A percentile compares a stretch with the other conserved stretches of the same genome.
phyloP scores from a whole-genome alignment of 1,140 invertebrate species.

The Dendrolimus kikuchii region DNA sequence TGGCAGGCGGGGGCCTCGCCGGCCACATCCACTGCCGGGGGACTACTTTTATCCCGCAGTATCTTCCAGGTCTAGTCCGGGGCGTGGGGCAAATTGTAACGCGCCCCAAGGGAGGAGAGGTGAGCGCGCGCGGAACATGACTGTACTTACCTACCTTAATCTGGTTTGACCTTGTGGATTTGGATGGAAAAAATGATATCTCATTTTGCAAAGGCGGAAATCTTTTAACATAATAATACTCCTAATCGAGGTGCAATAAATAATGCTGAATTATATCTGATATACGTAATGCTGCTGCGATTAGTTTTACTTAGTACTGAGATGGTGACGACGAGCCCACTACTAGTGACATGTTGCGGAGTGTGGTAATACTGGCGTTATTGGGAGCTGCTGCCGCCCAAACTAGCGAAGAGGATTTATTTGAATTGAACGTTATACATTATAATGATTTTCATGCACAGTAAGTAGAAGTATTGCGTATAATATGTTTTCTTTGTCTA shows the following conservation, averaged over 20 bases:
- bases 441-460: slow-evolving; percentile 89
- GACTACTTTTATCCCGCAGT: too few relatives aligned
- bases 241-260: background rate
- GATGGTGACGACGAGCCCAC: background rate
- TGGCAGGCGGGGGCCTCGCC: too few relatives aligned
- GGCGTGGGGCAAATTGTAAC: too few relatives aligned
- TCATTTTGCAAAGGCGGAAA: too few relatives aligned
- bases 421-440: slow-evolving; percentile 83
- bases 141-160: too few relatives aligned
- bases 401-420: slow-evolving; percentile 45
- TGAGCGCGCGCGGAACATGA: too few relatives aligned
- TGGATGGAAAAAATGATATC: too few relatives aligned
- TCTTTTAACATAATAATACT: too few relatives aligned
- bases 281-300: background rate
- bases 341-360: background rate
- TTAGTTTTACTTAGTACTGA: background rate
- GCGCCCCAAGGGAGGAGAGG: too few relatives aligned
- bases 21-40: too few relatives aligned
- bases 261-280: slow-evolving; percentile 1
- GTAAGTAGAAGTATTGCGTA: slow-evolving; percentile 48
- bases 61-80: too few relatives aligned
- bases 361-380: slow-evolving; percentile 14
- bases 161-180: too few relatives aligned
- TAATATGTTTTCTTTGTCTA: slow-evolving; percentile 5
- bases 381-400: slow-evolving; percentile 23